These are phyloP conservation scores for Drosophila mayaguana DNA, from an alignment of 2,888 invertebrate genomes.

Conservation along the genomic window DNA sequence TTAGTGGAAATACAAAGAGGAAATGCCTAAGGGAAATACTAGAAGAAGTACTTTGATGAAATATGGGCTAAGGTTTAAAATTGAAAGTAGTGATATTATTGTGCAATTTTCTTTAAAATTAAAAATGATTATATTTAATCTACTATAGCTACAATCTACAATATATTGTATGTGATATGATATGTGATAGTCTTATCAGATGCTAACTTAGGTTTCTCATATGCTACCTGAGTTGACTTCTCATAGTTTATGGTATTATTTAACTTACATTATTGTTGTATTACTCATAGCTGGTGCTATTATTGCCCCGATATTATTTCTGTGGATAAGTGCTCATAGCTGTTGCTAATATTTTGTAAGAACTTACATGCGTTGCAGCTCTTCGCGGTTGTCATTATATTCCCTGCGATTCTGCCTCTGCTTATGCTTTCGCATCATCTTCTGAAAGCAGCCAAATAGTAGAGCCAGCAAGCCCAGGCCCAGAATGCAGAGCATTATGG, in stretches of 20 bases:
- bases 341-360: background rate
- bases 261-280: background rate
- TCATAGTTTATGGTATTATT: background rate
- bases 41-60: too few species aligned
- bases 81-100: too few species aligned
- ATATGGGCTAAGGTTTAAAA: too few species aligned
- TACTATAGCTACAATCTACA: too few species aligned
- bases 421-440: slow-evolving; percentile 87
- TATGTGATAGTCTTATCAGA: too few species aligned
- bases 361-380: slow-evolving; percentile 83
- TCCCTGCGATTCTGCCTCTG: slow-evolving; percentile 84
- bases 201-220: too few species aligned
- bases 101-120: too few species aligned
- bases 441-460: slow-evolving; percentile 66
- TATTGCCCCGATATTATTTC: background rate
- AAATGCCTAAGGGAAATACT: too few species aligned
- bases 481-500: slow-evolving; percentile 86
- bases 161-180: too few species aligned
- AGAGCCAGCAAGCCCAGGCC: slow-evolving; percentile 63
- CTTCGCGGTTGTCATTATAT: slow-evolving; percentile 85
- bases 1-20: too few species aligned
- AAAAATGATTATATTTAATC: too few species aligned
- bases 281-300: background rate
- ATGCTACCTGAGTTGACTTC: too few species aligned
- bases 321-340: background rate